Conservation (phyloP, 2,113 vertebrate genomes). For the Rhinoderma darwinii region DNA sequence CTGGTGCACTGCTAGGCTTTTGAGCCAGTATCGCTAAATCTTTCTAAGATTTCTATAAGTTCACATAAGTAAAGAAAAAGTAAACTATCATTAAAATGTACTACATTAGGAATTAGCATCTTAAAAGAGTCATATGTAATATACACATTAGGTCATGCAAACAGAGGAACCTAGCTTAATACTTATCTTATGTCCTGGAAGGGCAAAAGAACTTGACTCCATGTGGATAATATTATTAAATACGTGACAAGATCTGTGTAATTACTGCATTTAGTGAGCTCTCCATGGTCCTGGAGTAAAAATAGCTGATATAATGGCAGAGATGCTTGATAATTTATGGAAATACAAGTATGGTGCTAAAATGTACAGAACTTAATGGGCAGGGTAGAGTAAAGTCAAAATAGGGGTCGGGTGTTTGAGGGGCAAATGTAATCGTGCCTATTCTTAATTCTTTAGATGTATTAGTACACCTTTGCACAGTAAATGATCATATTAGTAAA, state of each 20-base stretch:
- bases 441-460: background rate
- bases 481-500: too few species aligned
- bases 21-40: background rate
- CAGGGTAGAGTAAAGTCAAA: background rate
- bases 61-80: background rate
- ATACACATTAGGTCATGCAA: background rate
- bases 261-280: background rate
- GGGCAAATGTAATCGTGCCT: too few species aligned
- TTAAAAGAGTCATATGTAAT: background rate
- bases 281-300: background rate
- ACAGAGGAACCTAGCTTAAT: background rate
- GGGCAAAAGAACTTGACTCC: background rate
- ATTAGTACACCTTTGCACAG: background rate
- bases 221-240: background rate
- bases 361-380: background rate
- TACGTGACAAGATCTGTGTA: background rate
- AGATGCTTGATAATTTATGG: background rate
- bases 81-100: background rate
- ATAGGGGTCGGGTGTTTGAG: background rate
- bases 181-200: background rate
- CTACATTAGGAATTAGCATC: background rate
- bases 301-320: background rate
- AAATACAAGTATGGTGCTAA: background rate
- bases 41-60: background rate
- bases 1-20: too few species aligned